Base-by-base conservation (phyloP, 53 echinoderm and acorn worm species). In the Stichopus horrens region DNA sequence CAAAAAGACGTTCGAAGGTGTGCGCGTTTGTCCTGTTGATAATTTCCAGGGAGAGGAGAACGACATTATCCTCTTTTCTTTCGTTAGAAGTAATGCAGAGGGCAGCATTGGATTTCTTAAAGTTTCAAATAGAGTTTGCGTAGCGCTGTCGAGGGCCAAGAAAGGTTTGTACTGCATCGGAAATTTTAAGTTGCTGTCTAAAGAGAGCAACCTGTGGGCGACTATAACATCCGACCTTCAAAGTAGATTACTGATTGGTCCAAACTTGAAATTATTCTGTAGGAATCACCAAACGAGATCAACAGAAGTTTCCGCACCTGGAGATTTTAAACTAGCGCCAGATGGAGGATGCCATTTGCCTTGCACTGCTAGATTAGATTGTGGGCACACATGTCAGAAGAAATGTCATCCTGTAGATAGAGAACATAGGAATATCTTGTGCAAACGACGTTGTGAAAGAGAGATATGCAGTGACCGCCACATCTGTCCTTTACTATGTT, bases 21-120 rank as follows among this genome's bases (percentile, higher is more conserved):
- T 97, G 2, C 82, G 86, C 22, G 90, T 95, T 16, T 92, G 91
- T 54, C 90, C 91, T 6, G 93, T 97, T 6, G 97, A 97, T 87
- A 97, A 95, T 77, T 97, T 91, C 57, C 97, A 97, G 60, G 97
- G 97, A 53, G 97, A 97, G 90, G 97, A 97, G 55, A 97, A 97
- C 86, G 95, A 97, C 76, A 95, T 97, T 20, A 94, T 97, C 18
- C 86, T 97, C 7, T 57, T 97, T 57, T 97, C 97, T 52, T 83
- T 97, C 52, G 97, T 97, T 23, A 91, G 97, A 54, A 95, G 95
- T 74, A 97, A 95, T 74, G 82, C 87, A 9, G 92, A 86, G 74
- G 97, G 92, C 7, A 90, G 76, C 58, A 94, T 94, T 54, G 97
- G 97, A 2, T 97, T 97, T 74, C 74, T 97, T 84, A 90, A 89